These are phyloP conservation scores for Taenaris catops DNA, from an alignment of 2,888 invertebrate species.

Conservation along the genomic window DNA sequence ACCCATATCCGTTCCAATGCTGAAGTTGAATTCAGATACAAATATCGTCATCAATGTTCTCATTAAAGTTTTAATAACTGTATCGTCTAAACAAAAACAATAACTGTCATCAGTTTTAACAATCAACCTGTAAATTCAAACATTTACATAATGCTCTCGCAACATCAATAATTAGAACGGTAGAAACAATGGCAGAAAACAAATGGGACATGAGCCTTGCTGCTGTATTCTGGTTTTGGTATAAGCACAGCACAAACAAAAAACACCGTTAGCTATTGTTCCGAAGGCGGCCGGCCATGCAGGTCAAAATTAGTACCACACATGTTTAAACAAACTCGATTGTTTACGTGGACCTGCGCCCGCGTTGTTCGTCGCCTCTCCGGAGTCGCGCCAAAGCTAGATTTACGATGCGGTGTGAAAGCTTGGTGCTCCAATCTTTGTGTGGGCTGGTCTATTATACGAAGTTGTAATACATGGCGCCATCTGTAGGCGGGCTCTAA, in stretches of 20 bases:
- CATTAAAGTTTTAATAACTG: no score
- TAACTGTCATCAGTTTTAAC: no score
- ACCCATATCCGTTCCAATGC: no score
- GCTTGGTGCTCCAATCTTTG: conserved; percentile 12
- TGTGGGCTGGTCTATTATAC: conserved; percentile 20
- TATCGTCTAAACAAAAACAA: no score
- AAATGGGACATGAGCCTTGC: conserved; percentile 9
- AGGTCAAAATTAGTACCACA: conserved; percentile 76
- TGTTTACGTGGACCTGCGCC: conserved; percentile 55
- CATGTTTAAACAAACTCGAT: conserved; percentile 72
- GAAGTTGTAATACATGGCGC: conserved; percentile 8
- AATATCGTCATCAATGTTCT: no score
- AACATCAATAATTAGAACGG: conserved; percentile 5
- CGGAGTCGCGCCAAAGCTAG: conserved; percentile 29
- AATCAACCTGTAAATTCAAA: no score
- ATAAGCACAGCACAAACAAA: conserved; percentile 51
- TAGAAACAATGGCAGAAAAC: conserved; percentile 6
- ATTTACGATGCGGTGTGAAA: conserved; percentile 26
- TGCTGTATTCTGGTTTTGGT: conserved; percentile 46
- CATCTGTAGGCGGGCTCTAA: conserved; percentile 9
- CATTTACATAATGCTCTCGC: no score
- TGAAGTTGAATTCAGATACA: no score
- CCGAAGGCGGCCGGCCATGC: conserved; percentile 49
- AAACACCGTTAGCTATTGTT: conserved; percentile 73
- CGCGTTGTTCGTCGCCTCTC: conserved; percentile 31